Evolutionary conservation across 2,113 vertebrate genomes (phyloP).

Genomic region (Ploceus nigricollis): DNA sequence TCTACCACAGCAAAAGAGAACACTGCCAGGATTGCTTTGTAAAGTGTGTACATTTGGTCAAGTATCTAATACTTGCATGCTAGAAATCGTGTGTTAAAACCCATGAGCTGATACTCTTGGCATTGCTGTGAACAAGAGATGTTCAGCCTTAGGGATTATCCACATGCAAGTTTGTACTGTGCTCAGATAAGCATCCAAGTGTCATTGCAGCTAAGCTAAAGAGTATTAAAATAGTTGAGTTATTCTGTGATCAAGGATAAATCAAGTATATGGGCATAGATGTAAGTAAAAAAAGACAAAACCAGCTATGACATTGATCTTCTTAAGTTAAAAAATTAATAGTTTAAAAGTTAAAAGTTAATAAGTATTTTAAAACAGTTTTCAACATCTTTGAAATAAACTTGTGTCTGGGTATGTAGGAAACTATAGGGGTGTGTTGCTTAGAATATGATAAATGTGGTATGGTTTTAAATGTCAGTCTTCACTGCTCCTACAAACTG

Average conservation of each 20-base stretch:
- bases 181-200: neutral
- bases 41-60: neutral
- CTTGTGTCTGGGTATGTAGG: neutral
- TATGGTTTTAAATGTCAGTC: neutral
- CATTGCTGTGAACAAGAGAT: neutral
- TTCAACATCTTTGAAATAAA: neutral
- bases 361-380: neutral
- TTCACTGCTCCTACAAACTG: neutral
- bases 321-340: neutral
- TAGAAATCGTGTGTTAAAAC: neutral
- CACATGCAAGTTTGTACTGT: neutral
- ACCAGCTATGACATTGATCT: neutral
- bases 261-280: neutral
- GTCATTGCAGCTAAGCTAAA: neutral
- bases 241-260: neutral
- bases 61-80: neutral
- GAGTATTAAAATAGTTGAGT: neutral
- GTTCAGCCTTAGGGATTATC: neutral
- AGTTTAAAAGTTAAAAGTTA: neutral
- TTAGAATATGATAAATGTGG: neutral
- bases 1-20: neutral
- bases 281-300: accelerated
- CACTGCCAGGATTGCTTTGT: neutral
- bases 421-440: neutral
- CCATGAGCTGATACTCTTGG: neutral